Evolutionary conservation across 2,888 invertebrate species (phyloP).

Genomic region (Tenthredo distinguenda): DNA sequence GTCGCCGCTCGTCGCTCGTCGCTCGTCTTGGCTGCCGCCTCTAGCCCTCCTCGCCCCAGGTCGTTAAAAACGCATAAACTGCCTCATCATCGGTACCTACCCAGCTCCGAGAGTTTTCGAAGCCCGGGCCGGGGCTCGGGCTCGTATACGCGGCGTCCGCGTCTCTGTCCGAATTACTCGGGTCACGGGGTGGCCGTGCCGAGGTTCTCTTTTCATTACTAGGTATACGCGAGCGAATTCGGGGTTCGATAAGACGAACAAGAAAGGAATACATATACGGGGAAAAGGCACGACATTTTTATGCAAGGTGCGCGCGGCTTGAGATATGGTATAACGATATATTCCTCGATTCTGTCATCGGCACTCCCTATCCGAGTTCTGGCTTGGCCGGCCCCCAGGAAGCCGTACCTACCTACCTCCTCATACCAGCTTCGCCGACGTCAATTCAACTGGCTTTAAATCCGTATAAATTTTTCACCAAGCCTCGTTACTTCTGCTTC

Average conservation of each 20-base stretch:
- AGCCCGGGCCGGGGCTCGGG: not conserved
- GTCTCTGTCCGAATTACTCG: constrained; percentile 13
- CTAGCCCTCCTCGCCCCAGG: constrained; percentile 40
- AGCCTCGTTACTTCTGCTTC: constrained; percentile 51
- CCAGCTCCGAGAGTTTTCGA: constrained; percentile 15
- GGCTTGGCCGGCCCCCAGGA: constrained; percentile 3
- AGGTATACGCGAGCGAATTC: too few relatives aligned
- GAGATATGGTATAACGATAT: not conserved
- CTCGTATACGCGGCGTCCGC: not conserved
- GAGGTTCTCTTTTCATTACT: too few relatives aligned
- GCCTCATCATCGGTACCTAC: constrained; percentile 53
- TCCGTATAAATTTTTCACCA: constrained; percentile 51
- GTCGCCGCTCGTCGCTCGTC: constrained; percentile 46
- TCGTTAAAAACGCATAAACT: constrained; percentile 55
- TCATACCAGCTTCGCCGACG: constrained; percentile 11
- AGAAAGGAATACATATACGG: too few relatives aligned
- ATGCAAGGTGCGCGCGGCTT: not conserved
- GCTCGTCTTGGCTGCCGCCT: constrained; percentile 28
- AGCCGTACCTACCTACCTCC: not conserved
- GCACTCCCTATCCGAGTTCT: constrained; percentile 5
- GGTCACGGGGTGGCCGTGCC: not conserved
- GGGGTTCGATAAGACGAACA: too few relatives aligned
- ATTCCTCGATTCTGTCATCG: constrained; percentile 20
- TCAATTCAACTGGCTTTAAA: constrained; percentile 44
- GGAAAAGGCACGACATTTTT: not conserved